Conservation (phyloP, 2,113 vertebrate species). For the Psittacula cyanocephala region DNA sequence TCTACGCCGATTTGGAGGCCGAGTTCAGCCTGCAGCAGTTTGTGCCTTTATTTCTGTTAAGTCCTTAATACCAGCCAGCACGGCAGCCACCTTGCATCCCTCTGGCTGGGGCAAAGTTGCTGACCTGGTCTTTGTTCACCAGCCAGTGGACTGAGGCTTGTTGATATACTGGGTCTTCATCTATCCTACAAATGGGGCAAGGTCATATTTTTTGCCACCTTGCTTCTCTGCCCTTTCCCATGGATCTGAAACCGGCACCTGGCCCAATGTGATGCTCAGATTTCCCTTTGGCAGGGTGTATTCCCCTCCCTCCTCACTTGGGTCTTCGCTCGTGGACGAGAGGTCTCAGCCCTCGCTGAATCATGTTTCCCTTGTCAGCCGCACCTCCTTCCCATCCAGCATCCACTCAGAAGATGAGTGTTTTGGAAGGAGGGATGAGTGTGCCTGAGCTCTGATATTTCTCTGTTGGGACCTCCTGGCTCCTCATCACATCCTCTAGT, state of each 20-base stretch:
- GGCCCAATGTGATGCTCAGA: fast-evolving
- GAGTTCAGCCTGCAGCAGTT: not conserved
- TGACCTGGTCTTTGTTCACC: not conserved
- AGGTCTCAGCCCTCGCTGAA: not conserved
- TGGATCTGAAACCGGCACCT: fast-evolving
- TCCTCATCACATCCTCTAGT: not conserved
- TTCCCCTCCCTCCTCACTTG: not conserved
- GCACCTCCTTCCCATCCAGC: not conserved
- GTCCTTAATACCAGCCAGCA: not conserved
- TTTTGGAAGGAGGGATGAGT: not conserved
- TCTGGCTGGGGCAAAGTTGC: not conserved
- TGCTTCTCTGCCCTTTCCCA: not conserved
- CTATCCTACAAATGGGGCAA: not conserved
- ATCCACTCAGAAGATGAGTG: not conserved
- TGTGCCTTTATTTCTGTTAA: not conserved
- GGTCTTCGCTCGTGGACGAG: not conserved
- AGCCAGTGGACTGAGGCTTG: not conserved
- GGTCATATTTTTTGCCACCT: not conserved
- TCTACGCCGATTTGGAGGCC: not conserved
- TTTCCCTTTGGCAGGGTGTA: not conserved
- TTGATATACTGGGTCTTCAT: not conserved
- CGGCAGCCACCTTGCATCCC: fast-evolving
- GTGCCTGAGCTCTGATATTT: not conserved
- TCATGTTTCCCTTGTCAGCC: not conserved
- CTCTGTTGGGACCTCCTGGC: not conserved